These are phyloP conservation scores for Papilio demoleus DNA, from an alignment of 2,888 invertebrate species.

Conservation along the genomic window DNA sequence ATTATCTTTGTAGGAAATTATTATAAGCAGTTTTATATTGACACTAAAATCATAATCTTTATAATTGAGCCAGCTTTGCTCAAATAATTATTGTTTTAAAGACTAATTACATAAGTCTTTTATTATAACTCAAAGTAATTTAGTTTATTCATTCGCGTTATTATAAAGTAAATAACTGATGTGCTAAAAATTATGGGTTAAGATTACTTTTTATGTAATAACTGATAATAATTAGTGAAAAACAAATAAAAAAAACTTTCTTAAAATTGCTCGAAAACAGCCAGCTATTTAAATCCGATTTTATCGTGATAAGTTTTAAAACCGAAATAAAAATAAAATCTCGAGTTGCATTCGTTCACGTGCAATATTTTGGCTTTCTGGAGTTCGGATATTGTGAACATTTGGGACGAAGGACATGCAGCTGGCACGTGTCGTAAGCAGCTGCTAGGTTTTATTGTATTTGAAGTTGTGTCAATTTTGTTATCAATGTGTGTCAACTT, in stretches of 20 bases:
- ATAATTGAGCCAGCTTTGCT: not conserved
- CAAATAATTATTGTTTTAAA: not conserved
- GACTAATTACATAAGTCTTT: too few relatives aligned
- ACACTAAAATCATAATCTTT: not conserved
- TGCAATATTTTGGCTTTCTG: not conserved
- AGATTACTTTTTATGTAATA: too few relatives aligned
- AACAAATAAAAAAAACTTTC: too few relatives aligned
- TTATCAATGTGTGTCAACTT: slow-evolving; percentile 5
- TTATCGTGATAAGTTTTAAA: too few relatives aligned
- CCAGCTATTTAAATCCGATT: too few relatives aligned
- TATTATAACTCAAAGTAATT: too few relatives aligned
- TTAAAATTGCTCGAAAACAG: too few relatives aligned
- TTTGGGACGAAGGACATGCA: not conserved
- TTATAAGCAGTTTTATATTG: not conserved
- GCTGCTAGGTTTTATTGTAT: slow-evolving; percentile 1
- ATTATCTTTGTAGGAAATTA: not conserved
- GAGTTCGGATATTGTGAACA: not conserved
- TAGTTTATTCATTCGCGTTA: too few relatives aligned
- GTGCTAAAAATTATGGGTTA: too few relatives aligned
- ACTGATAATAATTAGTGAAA: too few relatives aligned
- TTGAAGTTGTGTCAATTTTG: slow-evolving; percentile 2
- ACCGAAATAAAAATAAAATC: too few relatives aligned
- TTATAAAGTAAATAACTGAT: not conserved
- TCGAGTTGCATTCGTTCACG: not conserved
- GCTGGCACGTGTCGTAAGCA: slow-evolving; percentile 6